Percentiles rank a stretch among this genome's conserved stretches.
Evolutionary conservation across 2,888 invertebrate species (phyloP).

Genomic region (Chymomyza amoena): DNA sequence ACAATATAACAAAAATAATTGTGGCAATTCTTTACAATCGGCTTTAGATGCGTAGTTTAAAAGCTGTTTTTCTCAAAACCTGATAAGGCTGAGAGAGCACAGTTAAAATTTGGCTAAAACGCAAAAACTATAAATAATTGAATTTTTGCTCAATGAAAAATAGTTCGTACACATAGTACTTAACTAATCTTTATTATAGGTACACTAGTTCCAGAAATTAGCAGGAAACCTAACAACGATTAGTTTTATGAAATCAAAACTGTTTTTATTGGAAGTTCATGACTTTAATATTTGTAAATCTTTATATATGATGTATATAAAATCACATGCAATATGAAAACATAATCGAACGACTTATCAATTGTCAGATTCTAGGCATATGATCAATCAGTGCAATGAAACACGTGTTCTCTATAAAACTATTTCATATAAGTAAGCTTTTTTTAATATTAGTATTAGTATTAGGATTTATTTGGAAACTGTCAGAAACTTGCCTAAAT

Average conservation of each 20-base stretch:
- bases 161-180: not conserved
- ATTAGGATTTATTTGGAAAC: too few species aligned
- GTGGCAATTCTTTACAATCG: not conserved
- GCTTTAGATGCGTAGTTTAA: not conserved
- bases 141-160: not conserved
- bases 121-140: not conserved
- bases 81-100: not conserved
- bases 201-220: not conserved
- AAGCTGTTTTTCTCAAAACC: not conserved
- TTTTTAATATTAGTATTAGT: too few species aligned
- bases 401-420: too few species aligned
- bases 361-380: too few species aligned
- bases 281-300: not conserved
- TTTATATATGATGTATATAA: not conserved
- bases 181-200: not conserved
- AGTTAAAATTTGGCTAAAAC: not conserved
- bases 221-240: not conserved
- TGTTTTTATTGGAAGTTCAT: not conserved
- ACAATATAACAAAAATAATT: too few species aligned
- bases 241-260: not conserved
- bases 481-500: too few species aligned
- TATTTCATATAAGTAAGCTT: too few species aligned
- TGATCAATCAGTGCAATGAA: too few species aligned
- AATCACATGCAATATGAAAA: not conserved
- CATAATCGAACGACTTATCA: too few species aligned